phyloP scores from a whole-genome alignment of 2,113 vertebrate genomes.

The Ariopsis seemanni region DNA sequence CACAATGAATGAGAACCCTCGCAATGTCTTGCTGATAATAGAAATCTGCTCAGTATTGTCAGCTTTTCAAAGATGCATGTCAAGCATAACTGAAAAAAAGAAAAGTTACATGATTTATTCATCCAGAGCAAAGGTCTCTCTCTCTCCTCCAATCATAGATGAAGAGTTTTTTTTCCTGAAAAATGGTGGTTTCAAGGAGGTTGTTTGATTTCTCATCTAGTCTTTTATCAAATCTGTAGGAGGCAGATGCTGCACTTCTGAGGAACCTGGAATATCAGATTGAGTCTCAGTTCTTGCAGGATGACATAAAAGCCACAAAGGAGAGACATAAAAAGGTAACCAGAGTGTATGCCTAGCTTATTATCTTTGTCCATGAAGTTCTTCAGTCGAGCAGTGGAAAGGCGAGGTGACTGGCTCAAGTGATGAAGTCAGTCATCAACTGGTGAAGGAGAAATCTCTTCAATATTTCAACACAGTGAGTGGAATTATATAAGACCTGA shows the following conservation, averaged over 20 bases:
- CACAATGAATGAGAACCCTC: neutral
- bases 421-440: neutral
- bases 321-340: conserved; percentile 90
- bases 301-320: conserved; percentile 86
- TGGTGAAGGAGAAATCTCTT: neutral
- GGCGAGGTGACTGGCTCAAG: neutral
- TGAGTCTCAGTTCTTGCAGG: conserved; percentile 90
- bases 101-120: neutral
- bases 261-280: conserved; percentile 89
- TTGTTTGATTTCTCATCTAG: conserved; percentile 1
- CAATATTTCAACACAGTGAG: neutral
- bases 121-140: too few relatives aligned
- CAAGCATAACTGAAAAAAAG: neutral
- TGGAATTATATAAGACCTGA: neutral
- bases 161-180: neutral
- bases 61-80: neutral
- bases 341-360: neutral
- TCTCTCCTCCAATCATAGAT: too few relatives aligned
- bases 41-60: neutral
- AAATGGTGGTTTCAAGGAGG: neutral
- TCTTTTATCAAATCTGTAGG: conserved; percentile 66
- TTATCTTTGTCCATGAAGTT: neutral
- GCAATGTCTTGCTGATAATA: neutral
- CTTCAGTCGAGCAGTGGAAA: neutral
- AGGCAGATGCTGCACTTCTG: conserved; percentile 84